Evolutionary conservation across 2,888 invertebrate species (phyloP), one percentile per base, ranked within the genome.

Genomic region (Deilephila porcellus): DNA sequence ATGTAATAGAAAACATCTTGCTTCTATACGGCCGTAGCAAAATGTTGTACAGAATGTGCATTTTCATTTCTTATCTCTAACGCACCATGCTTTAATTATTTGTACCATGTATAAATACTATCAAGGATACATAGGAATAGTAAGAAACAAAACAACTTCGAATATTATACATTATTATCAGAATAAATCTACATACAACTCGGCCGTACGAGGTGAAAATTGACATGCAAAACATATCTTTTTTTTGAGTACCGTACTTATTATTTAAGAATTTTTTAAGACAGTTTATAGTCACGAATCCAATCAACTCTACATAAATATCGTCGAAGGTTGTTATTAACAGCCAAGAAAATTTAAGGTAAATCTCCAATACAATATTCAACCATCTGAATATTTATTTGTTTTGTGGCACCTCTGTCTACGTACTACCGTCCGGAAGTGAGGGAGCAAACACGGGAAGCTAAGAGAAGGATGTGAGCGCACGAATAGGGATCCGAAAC

Each of bases 1-100:
- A 74, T 81, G 82, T 88, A 87, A 90, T 87, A 87, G 88, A 85
- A 88, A 90, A 88, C 88, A 89, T 90, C 90, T 90, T 90, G 86
- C 85, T 83, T 77, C 79, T 78, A 73, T 63, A 37, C 19, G n/a
- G 32, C 32, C 37, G 34, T 62, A 34, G 25, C 25, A 72, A 67
- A 56, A 72, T n/a, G 8, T 59, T 1, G n/a, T 17, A 59, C 64
- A 73, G 72, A 73, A 45, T 56, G 67, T 37, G 11, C 59, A 37
- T 34, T 19, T 0, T 6, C 5, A 56, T 19, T 56, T 19, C 1
- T 0, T 14, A 17, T 3, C 14, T 45, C 14, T 45, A 45, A 29
- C 25, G 32, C 25, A 60, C n/a, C n/a, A n/a, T n/a, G n/a, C n/a
- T n/a, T n/a, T n/a, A n/a, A n/a, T n/a, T n/a, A n/a, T n/a, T n/a